Conservation (phyloP, 2,888 invertebrate species). For the Branchellion lobata region DNA sequence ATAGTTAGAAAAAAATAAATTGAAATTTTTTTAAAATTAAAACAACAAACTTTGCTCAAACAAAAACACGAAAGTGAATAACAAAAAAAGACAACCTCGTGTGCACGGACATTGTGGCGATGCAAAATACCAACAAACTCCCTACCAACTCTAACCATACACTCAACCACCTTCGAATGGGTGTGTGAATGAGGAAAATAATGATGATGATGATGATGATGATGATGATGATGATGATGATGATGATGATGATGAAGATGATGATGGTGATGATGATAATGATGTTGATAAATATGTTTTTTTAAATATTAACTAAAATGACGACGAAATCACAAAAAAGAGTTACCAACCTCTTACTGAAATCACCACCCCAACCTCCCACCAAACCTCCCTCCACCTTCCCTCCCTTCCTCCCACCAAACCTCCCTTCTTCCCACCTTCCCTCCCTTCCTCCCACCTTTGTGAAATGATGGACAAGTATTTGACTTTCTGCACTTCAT, state of each 20-base stretch:
- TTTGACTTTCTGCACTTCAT: slow-evolving; percentile 17
- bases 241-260: background rate
- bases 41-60: no score
- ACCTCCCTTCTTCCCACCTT: no score
- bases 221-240: slow-evolving; percentile 19
- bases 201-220: background rate
- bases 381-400: no score
- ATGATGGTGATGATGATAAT: background rate
- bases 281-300: slow-evolving; percentile 1
- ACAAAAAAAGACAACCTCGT: background rate
- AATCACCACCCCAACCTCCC: no score
- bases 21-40: no score
- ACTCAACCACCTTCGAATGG: slow-evolving; percentile 15
- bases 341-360: no score
- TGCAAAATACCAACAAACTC: background rate
- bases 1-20: no score
- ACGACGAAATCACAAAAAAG: background rate
- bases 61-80: no score
- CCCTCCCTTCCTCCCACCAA: no score
- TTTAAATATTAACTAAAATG: background rate
- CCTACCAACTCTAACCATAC: slow-evolving; percentile 36
- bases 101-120: background rate
- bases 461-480: slow-evolving; percentile 10
- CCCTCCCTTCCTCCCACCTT: no score
- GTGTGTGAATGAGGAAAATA: background rate